Base-by-base conservation (phyloP, 1,140 invertebrate species). In the Physella acuta region DNA sequence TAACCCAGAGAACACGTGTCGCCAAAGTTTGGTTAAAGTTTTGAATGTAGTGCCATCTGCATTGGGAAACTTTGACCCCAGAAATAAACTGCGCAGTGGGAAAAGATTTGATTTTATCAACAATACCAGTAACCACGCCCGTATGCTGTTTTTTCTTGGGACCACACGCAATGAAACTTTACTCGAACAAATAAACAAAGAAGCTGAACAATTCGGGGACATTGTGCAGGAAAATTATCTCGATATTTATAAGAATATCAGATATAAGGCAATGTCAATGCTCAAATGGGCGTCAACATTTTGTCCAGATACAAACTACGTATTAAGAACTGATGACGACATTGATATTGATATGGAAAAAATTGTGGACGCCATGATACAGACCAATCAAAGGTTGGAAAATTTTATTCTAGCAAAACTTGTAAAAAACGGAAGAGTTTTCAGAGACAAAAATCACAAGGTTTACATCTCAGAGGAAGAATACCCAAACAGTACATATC, bases 271-370 rank as follows among this genome's bases (percentile, higher is more conserved):
- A 28, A 36, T 60, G 0, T 44, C 39, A 16, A 39, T 68, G 55
- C 24, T 68, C 4, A 59, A 60, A 33, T 68, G 66, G 66, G 56
- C 28, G 1, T 3, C 11, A 2, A 26, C 36, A 11, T 51, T 53
- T 31, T 68, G 66, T 60, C 3, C 26, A 14, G n/a, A 68, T 37
- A 30, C 56, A 1, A 59, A n/a, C 2, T 68, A 24, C 39, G 66
- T 68, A 11, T 30, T 68, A n/a, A 59, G 56, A 20, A 37, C 39
- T 3, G 66, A 68, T 34, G 66, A 68, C 36, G 66, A 68, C 31
- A 28, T 59, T 1, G 0, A 8, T 0, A 36, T 68, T 4, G 30
- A 68, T 30, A 24, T 58, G 11, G 8, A 1, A n/a, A 56, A 56
- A 36, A 8, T 56, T 1, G 33, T 67, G 1, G 11, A 17, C 20